Evolutionary conservation across 1,140 invertebrate species (phyloP).

Genomic region (Lepidotrigona ventralis): DNA sequence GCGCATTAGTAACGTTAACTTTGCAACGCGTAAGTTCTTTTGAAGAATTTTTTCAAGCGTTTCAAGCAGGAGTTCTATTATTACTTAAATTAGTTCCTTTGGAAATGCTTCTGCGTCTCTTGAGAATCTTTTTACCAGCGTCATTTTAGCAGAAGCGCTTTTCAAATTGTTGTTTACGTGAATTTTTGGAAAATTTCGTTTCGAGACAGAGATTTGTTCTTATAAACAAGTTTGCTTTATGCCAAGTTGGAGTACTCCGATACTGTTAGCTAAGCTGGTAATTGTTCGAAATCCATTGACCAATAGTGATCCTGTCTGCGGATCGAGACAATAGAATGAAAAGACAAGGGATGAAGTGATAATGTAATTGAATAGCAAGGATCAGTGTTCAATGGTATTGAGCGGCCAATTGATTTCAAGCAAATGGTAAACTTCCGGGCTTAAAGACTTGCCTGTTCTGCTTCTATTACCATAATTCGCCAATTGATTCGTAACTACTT

Average conservation of each 20-base stretch:
- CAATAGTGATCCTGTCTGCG: not conserved
- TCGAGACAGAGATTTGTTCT: not conserved
- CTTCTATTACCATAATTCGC: not conserved
- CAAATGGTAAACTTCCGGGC: not conserved
- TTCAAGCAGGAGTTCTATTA: not conserved
- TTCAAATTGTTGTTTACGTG: too few species aligned
- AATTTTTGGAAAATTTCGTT: not conserved
- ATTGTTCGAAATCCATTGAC: not conserved
- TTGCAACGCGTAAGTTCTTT: not conserved
- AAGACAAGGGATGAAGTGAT: not conserved
- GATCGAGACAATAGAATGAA: not conserved
- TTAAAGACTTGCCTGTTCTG: not conserved
- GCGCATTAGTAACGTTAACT: too few species aligned
- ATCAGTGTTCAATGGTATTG: not conserved
- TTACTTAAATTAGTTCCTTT: not conserved
- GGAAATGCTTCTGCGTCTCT: too few species aligned
- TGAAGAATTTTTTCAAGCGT: not conserved
- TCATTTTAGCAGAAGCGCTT: too few species aligned
- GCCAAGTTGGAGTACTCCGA: not conserved
- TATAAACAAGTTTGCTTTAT: not conserved
- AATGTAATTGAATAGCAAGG: not conserved
- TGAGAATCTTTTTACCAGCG: too few species aligned
- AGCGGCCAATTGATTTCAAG: slow-evolving; percentile 1
- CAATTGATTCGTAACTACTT: not conserved
- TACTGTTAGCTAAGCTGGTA: too few species aligned